These are phyloP conservation scores for Tenthredo notha DNA, from an alignment of 2,888 invertebrate species.

Conservation along the genomic window DNA sequence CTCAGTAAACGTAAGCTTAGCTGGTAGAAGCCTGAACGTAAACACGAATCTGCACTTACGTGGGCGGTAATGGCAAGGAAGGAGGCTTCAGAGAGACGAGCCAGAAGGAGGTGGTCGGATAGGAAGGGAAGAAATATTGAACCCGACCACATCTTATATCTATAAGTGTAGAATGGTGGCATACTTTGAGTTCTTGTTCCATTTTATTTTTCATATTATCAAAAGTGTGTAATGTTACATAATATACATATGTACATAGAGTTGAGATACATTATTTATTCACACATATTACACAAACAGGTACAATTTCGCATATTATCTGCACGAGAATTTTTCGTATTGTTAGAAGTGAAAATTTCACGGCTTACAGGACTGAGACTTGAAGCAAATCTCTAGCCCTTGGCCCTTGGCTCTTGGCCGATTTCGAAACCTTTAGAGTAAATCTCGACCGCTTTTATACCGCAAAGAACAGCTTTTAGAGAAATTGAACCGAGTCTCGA, in stretches of 20 bases:
- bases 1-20: slow-evolving; percentile 52
- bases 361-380: not conserved
- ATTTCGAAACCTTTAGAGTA: not conserved
- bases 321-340: not conserved
- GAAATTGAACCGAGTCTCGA: slow-evolving; percentile 31
- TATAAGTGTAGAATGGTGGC: not conserved
- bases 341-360: slow-evolving; percentile 1
- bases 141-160: slow-evolving; percentile 25
- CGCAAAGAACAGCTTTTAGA: slow-evolving; percentile 38
- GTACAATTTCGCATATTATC: not conserved
- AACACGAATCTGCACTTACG: slow-evolving; percentile 70
- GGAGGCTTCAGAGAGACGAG: slow-evolving; percentile 42
- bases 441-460: slow-evolving; percentile 10
- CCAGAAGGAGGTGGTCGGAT: slow-evolving; percentile 37
- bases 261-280: not conserved
- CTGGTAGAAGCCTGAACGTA: slow-evolving; percentile 62
- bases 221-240: not conserved
- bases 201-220: not conserved
- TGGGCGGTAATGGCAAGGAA: slow-evolving; percentile 51
- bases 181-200: not conserved
- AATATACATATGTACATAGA: not conserved
- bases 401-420: not conserved
- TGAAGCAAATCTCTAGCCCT: not conserved
- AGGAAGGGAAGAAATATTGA: slow-evolving; percentile 35
- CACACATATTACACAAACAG: not conserved